Conservation (phyloP, 30 jellyfish, hydroid and myxozoan species). For the Morbakka virulenta region DNA sequence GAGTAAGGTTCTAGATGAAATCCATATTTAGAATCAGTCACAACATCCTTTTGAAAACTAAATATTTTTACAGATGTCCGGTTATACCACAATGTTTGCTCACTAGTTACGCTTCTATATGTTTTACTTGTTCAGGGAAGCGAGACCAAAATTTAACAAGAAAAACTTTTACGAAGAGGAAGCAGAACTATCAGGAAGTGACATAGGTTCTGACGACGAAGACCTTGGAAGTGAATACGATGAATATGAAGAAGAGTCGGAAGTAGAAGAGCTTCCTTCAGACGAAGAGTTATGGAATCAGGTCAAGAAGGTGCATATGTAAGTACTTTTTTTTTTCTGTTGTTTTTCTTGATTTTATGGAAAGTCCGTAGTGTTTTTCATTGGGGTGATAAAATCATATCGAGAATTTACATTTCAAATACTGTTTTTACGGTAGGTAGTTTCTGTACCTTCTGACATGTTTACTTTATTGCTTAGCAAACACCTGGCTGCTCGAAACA, state of each 20-base stretch:
- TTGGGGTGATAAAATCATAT: not conserved
- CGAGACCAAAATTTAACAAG: slow-evolving; percentile 53
- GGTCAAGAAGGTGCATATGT: slow-evolving; percentile 84
- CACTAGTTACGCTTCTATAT: not conserved
- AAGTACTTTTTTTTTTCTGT: slow-evolving; percentile 1
- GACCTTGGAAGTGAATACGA: slow-evolving; percentile 92
- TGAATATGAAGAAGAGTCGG: slow-evolving; percentile 84
- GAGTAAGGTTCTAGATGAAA: no score
- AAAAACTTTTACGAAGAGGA: slow-evolving; percentile 76
- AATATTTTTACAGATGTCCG: no score
- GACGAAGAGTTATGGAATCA: slow-evolving; percentile 61
- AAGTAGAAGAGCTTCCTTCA: slow-evolving; percentile 73
- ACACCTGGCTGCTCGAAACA: no score
- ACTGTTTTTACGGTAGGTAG: no score
- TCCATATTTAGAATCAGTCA: no score
- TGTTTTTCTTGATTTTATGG: not conserved
- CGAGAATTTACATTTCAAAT: not conserved
- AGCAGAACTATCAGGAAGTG: slow-evolving; percentile 95
- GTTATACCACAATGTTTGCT: no score
- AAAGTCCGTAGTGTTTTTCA: not conserved
- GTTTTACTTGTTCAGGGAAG: not conserved
- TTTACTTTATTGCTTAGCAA: no score
- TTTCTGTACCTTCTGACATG: no score
- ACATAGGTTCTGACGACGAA: slow-evolving; percentile 85
- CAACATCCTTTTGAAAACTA: no score